Percentiles rank a stretch among this genome's conserved stretches.
Conservation (phyloP, 2,797 vertebrate genomes). For the Synaphobranchus kaupii region DNA sequence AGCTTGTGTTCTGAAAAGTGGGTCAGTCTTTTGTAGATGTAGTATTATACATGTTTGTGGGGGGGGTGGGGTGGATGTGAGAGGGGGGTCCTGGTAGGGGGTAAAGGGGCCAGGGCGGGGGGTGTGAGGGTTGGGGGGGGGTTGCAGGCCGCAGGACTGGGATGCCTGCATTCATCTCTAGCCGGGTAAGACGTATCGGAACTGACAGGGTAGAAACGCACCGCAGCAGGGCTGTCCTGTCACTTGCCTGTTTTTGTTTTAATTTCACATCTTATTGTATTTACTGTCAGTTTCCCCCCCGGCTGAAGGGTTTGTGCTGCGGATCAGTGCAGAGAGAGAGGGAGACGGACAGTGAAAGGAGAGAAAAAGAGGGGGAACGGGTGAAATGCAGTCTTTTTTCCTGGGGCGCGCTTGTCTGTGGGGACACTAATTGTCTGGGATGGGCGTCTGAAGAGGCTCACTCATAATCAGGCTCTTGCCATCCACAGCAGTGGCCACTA, state of each 20-base stretch:
- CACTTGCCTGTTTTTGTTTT: neutral
- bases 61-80: neutral
- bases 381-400: neutral
- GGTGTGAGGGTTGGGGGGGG: neutral
- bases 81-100: neutral
- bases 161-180: neutral
- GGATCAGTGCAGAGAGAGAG: neutral
- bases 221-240: neutral
- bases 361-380: neutral
- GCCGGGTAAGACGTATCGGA: neutral
- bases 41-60: neutral
- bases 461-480: neutral
- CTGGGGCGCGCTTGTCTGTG: neutral
- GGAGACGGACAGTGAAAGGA: neutral
- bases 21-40: neutral
- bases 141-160: no score
- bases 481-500: neutral
- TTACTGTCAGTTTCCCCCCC: neutral
- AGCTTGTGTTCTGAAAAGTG: neutral
- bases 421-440: neutral
- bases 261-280: constrained; percentile 13
- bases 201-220: neutral
- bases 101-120: neutral
- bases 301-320: neutral
- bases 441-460: neutral